phyloP scores from a whole-genome alignment of 2,888 invertebrate species.

The Lamproptera curius region DNA sequence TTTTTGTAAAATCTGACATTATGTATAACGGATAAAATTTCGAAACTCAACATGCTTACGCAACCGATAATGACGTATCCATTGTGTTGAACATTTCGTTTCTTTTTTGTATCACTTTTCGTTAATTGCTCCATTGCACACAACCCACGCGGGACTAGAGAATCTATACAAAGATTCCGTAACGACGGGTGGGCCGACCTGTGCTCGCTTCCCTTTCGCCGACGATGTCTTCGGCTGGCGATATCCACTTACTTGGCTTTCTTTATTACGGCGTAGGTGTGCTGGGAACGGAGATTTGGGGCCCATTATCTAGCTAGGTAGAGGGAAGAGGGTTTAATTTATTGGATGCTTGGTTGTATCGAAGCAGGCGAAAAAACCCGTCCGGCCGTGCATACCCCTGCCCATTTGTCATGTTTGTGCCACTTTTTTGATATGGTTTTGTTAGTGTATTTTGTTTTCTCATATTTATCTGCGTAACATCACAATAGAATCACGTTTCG shows the following conservation, averaged over 20 bases:
- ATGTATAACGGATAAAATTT: too few relatives aligned
- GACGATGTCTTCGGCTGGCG: constrained; percentile 32
- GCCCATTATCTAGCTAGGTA: too few relatives aligned
- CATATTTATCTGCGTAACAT: too few relatives aligned
- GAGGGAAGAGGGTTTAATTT: constrained; percentile 25
- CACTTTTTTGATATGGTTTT: too few relatives aligned
- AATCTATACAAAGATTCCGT: constrained; percentile 24
- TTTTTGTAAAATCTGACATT: too few relatives aligned
- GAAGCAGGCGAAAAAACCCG: constrained; percentile 17
- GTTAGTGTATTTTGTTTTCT: too few relatives aligned
- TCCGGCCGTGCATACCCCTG: too few relatives aligned
- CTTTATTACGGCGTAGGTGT: constrained; percentile 41
- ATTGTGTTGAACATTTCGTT: too few relatives aligned
- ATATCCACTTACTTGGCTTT: constrained; percentile 26
- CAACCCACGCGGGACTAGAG: not conserved
- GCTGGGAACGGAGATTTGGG: constrained; percentile 26
- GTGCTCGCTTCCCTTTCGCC: constrained; percentile 27
- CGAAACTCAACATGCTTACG: too few relatives aligned
- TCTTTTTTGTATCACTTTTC: not conserved
- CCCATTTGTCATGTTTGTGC: constrained; percentile 3
- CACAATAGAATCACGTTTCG: too few relatives aligned
- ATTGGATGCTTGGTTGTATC: constrained; percentile 30
- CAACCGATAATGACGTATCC: too few relatives aligned
- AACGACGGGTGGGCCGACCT: constrained; percentile 39
- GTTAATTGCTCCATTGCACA: not conserved